These are phyloP conservation scores for Agonopterix subpropinquella DNA, from an alignment of 2,888 invertebrate genomes.

Conservation along the genomic window DNA sequence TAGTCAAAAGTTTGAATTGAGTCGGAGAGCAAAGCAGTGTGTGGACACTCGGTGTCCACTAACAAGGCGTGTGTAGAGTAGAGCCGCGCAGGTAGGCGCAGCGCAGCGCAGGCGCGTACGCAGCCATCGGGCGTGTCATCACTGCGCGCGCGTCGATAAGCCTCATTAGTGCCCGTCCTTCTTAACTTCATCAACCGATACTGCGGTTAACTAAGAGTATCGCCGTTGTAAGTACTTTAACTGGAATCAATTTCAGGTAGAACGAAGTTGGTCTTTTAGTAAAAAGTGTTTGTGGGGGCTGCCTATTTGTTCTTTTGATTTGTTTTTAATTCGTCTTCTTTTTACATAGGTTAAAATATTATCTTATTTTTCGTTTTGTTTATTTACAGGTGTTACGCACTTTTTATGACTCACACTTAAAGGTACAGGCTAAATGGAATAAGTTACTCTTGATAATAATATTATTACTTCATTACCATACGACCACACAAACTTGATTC, in stretches of 20 bases:
- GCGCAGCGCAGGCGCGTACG: conserved; percentile 29
- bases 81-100: conserved; percentile 10
- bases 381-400: too few relatives aligned
- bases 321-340: too few relatives aligned
- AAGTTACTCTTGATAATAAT: conserved; percentile 1
- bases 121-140: conserved; percentile 64
- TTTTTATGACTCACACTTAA: too few relatives aligned
- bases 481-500: conserved; percentile 27
- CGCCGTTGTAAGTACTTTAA: not conserved
- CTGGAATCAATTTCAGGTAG: too few relatives aligned
- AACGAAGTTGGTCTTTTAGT: too few relatives aligned
- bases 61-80: conserved; percentile 42
- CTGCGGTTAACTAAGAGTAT: conserved; percentile 11
- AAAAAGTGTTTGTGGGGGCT: too few relatives aligned
- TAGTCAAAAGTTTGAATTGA: not conserved
- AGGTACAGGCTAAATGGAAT: not conserved
- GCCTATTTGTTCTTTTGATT: too few relatives aligned
- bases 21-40: conserved; percentile 1
- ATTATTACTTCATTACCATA: conserved; percentile 24
- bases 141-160: conserved; percentile 44
- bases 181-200: conserved; percentile 58
- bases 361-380: too few relatives aligned
- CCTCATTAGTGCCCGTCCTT: conserved; percentile 59
- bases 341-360: too few relatives aligned
- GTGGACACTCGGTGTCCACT: conserved; percentile 20